Evolutionary conservation across 2,113 vertebrate species (phyloP).

Genomic region (Lonchura striata): DNA sequence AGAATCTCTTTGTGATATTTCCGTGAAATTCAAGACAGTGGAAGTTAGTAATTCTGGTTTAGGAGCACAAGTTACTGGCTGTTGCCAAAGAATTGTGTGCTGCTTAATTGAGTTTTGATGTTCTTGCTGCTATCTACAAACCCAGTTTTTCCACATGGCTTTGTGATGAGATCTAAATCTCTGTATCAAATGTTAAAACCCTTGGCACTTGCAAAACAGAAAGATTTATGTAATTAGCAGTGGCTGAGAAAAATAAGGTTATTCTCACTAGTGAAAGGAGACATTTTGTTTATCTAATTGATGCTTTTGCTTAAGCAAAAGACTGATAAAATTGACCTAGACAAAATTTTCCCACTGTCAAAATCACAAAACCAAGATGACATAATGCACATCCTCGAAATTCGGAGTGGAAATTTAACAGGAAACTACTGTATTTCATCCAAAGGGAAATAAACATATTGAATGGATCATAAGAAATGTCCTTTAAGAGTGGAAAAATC

Average conservation of each 20-base stretch:
- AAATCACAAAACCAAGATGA: slow-evolving; percentile 53
- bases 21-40: slow-evolving; percentile 26
- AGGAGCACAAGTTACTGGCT: neutral
- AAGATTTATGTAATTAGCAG: slow-evolving; percentile 35
- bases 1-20: neutral
- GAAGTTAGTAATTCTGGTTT: neutral
- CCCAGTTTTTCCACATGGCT: neutral
- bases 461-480: slow-evolving; percentile 49
- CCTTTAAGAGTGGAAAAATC: slow-evolving; percentile 51
- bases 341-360: slow-evolving; percentile 56
- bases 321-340: slow-evolving; percentile 38
- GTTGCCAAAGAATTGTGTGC: slow-evolving; percentile 1
- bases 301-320: slow-evolving; percentile 17
- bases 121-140: slow-evolving; percentile 7
- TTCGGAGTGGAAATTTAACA: slow-evolving; percentile 51
- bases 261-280: slow-evolving; percentile 34
- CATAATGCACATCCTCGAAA: slow-evolving; percentile 60
- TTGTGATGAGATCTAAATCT: slow-evolving; percentile 18
- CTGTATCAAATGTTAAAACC: slow-evolving; percentile 28
- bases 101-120: slow-evolving; percentile 10
- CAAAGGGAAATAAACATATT: slow-evolving; percentile 50
- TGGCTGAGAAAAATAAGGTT: slow-evolving; percentile 34
- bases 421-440: slow-evolving; percentile 50
- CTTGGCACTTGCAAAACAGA: neutral
- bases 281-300: slow-evolving; percentile 28